These are phyloP conservation scores for Neocrepidodera transversa DNA, from an alignment of 2,888 invertebrate genomes.

Conservation along the genomic window DNA sequence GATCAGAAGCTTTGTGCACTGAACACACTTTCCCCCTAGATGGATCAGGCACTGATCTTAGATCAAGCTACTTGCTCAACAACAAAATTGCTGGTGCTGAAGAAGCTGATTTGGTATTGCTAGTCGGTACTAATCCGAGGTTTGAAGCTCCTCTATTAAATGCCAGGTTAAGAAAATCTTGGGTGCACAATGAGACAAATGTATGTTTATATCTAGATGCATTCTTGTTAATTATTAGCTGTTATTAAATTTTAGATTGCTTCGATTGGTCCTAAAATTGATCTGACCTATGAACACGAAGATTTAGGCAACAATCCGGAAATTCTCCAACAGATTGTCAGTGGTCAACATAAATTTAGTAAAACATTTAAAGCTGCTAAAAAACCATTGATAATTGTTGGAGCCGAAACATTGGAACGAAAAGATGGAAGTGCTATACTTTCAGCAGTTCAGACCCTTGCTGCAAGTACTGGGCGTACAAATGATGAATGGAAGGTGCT, in stretches of 20 bases:
- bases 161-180: slow-evolving; percentile 93
- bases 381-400: slow-evolving; percentile 89
- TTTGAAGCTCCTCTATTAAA: slow-evolving; percentile 97
- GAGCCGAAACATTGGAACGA: slow-evolving; percentile 82
- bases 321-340: slow-evolving; percentile 76
- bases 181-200: slow-evolving; percentile 90
- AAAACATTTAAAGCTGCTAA: slow-evolving; percentile 78
- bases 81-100: slow-evolving; percentile 89
- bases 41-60: slow-evolving; percentile 82
- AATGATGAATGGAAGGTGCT: slow-evolving; percentile 76
- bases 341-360: slow-evolving; percentile 73
- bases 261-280: slow-evolving; percentile 87
- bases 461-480: slow-evolving; percentile 66
- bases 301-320: slow-evolving; percentile 84
- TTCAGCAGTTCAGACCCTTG: slow-evolving; percentile 76
- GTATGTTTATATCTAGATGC: slow-evolving; percentile 48
- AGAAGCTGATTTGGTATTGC: slow-evolving; percentile 88
- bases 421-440: slow-evolving; percentile 80
- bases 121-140: slow-evolving; percentile 96
- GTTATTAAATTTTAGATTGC: slow-evolving; percentile 65
- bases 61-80: slow-evolving; percentile 93
- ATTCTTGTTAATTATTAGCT: neutral
- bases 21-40: slow-evolving; percentile 88
- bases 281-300: slow-evolving; percentile 92
- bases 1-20: slow-evolving; percentile 86